phyloP scores from a whole-genome alignment of 2,113 vertebrate genomes.

The Syngnathus floridae region DNA sequence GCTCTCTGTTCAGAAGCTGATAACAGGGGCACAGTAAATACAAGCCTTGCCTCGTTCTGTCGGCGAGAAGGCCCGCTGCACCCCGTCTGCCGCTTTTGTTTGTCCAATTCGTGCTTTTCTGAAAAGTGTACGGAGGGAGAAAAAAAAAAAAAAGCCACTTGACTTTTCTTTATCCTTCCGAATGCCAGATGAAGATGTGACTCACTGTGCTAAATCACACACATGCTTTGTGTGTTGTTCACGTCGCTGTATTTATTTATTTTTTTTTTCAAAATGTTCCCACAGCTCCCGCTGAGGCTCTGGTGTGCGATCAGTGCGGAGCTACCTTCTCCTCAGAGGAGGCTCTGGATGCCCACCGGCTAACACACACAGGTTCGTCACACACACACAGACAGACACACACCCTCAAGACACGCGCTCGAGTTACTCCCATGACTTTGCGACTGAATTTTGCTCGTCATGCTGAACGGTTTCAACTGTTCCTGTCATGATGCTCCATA shows the following conservation, averaged over 20 bases:
- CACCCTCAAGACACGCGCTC: constrained; percentile 10
- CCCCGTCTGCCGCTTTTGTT: constrained; percentile 83
- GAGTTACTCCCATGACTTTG: constrained; percentile 39
- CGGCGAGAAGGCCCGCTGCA: constrained; percentile 61
- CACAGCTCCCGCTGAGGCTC: constrained; percentile 88
- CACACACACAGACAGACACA: constrained; percentile 12
- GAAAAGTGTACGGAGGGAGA: constrained; percentile 36
- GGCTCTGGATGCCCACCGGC: constrained; percentile 87
- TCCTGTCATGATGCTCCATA: constrained; percentile 68
- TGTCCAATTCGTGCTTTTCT: constrained; percentile 74
- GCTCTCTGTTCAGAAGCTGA: constrained; percentile 84
- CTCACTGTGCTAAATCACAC: constrained; percentile 25
- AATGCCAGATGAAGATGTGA: constrained; percentile 23
- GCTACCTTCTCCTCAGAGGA: constrained; percentile 94
- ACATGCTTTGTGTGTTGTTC: constrained; percentile 27
- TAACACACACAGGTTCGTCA: constrained; percentile 87
- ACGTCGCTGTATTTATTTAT: constrained; percentile 15
- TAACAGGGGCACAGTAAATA: constrained; percentile 94
- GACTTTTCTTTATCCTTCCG: too few species aligned
- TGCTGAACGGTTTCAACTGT: constrained; percentile 62
- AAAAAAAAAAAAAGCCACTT: constrained; percentile 21
- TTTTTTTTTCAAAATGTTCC: constrained; percentile 23
- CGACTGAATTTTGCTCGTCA: constrained; percentile 55
- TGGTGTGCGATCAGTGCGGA: constrained; percentile 94
- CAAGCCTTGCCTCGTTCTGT: constrained; percentile 76